Base-by-base conservation (phyloP, 2,797 vertebrate species). In the Enteromius unitaeniatus region DNA sequence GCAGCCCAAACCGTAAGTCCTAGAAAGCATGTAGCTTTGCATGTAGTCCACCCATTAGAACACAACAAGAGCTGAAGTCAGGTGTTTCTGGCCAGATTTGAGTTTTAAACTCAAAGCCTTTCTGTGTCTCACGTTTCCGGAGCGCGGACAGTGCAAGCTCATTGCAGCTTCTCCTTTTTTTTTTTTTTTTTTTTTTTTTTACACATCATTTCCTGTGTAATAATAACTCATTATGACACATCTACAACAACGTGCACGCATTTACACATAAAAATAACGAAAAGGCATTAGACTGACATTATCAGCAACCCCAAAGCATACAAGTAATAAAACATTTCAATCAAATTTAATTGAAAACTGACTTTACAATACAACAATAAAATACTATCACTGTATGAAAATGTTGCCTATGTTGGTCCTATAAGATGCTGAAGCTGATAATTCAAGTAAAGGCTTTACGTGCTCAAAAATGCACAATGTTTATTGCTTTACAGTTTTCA, bases 401-500 rank as follows among this genome's bases (percentile, higher is more conserved):
- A n/a, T 42, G 53, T 77, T 19, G 37, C 26, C 51, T 7, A 37
- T 37, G 34, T 37, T 37, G 34, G 6, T 64, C 9, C 17, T 45
- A 19, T 19, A 65, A 4, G 15, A 4, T 65, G 28, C 15, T 65
- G 62, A 65, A 10, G 15, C 49, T 81, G 13, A 26, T 82, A 8
- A 49, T 49, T 74, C 58, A 74, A 74, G 79, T 74, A 72, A 19
- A 72, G 26, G 21, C 6, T 82, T 51, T 28, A 15, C 0, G 15
- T 65, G 51, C 69, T 23, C 7, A 62, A 17, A 26, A 75, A 83
- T 58, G 49, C 3, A 45, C 62, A 69, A 28, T 70, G 11, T 60
- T 81, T 74, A 85, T 79, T 75, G 78, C 69, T 68, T 75, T 17
- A 49, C 79, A 31, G 34, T 37, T 42, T 70, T 58, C 42, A 78